These are phyloP conservation scores for Rhabdophis nuchalis DNA, from an alignment of 2,797 vertebrate species.

Conservation along the genomic window DNA sequence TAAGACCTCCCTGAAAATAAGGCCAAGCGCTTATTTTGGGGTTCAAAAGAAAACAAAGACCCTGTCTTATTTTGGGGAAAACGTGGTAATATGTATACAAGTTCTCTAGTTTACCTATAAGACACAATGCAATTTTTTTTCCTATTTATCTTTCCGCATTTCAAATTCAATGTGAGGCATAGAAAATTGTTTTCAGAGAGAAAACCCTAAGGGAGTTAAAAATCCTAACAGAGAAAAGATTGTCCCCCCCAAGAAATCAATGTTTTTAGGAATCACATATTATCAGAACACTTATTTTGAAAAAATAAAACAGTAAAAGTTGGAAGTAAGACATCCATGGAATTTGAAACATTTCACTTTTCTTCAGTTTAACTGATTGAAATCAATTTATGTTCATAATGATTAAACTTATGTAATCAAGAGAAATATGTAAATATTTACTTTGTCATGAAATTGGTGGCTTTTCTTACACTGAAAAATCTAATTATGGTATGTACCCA, in stretches of 20 bases:
- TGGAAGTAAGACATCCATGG: not conserved
- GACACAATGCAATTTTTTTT: not conserved
- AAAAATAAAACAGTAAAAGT: not conserved
- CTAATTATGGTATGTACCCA: not conserved
- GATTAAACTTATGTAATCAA: not conserved
- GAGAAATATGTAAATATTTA: not conserved
- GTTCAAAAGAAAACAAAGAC: no score
- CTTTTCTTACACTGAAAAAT: not conserved
- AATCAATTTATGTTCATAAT: not conserved
- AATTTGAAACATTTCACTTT: not conserved
- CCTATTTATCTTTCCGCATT: not conserved
- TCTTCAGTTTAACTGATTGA: not conserved
- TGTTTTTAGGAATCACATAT: not conserved
- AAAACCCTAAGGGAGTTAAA: not conserved
- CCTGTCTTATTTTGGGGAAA: no score
- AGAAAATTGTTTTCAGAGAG: not conserved
- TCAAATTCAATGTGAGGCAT: not conserved
- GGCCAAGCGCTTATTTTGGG: no score
- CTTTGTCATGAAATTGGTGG: not conserved
- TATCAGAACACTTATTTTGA: not conserved
- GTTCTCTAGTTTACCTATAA: not conserved
- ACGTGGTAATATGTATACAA: not conserved
- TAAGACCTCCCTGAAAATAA: no score
- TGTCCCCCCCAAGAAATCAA: not conserved
- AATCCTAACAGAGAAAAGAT: not conserved